These are phyloP conservation scores for Rhinichthys klamathensis DNA, from an alignment of 2,113 vertebrate genomes.

Conservation along the genomic window DNA sequence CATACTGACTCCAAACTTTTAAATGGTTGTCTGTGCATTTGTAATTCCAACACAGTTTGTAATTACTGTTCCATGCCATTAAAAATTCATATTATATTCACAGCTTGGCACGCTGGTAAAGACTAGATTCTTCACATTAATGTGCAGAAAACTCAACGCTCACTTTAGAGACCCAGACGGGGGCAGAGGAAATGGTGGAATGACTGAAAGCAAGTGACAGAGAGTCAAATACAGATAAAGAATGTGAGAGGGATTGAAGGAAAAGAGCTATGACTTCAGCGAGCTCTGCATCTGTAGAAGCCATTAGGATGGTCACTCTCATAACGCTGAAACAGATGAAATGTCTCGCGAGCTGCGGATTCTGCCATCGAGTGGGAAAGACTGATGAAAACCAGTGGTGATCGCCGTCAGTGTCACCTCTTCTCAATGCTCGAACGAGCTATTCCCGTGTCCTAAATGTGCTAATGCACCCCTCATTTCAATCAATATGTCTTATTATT, in stretches of 20 bases:
- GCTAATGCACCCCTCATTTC: constrained; percentile 9
- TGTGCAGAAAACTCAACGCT: constrained; percentile 1
- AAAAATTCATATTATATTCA: not conserved
- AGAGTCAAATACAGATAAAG: constrained; percentile 13
- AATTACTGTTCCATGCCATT: not conserved
- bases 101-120: not conserved
- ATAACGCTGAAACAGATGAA: constrained; percentile 59
- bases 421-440: not conserved
- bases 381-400: constrained; percentile 14
- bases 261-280: constrained; percentile 48
- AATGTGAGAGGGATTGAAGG: not conserved
- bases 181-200: constrained; percentile 26
- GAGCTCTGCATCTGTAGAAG: constrained; percentile 66
- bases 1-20: not conserved
- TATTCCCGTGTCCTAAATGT: not conserved
- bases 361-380: constrained; percentile 4
- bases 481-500: constrained; percentile 32
- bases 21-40: not conserved
- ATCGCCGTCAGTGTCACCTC: constrained; percentile 27
- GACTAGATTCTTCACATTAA: constrained; percentile 27
- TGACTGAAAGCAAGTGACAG: constrained; percentile 30
- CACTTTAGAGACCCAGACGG: constrained; percentile 30
- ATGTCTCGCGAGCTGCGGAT: constrained; percentile 56
- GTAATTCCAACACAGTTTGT: not conserved
- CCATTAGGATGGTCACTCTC: constrained; percentile 64